Evolutionary conservation across 2,113 vertebrate genomes (phyloP).

Genomic region (Podarcis raffonei): DNA sequence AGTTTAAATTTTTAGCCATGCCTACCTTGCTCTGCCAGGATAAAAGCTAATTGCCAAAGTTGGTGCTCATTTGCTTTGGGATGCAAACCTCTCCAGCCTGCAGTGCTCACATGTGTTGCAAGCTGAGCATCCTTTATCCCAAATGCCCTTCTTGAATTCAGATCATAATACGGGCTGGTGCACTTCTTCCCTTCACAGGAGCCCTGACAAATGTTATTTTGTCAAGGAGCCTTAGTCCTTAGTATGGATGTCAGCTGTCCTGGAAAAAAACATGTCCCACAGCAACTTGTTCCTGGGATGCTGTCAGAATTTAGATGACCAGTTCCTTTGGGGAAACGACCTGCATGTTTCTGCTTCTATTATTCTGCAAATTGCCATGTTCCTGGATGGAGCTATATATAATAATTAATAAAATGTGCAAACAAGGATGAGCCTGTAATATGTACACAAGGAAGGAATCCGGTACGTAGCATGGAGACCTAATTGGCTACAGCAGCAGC

Average conservation of each 20-base stretch:
- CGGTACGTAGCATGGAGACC: neutral
- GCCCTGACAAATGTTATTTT: neutral
- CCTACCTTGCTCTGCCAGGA: neutral
- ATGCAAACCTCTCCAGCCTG: neutral
- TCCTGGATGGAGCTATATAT: too few species aligned
- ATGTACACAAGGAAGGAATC: neutral
- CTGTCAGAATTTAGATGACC: slow-evolving; percentile 35
- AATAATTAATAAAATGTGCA: neutral
- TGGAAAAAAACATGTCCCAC: neutral
- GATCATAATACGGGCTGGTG: neutral
- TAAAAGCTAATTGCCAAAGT: neutral
- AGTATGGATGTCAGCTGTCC: neutral
- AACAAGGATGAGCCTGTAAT: too few species aligned
- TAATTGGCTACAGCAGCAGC: neutral
- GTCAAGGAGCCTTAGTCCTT: neutral
- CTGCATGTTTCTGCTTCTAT: neutral
- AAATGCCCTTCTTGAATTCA: neutral
- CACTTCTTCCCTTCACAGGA: neutral
- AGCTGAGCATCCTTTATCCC: neutral
- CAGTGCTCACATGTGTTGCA: neutral
- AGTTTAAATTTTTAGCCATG: rapidly evolving
- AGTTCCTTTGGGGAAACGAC: neutral
- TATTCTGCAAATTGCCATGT: neutral
- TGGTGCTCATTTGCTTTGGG: neutral
- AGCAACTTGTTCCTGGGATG: neutral